These are phyloP conservation scores for Stenotaenia linearis DNA, from an alignment of 2,888 invertebrate genomes.

Conservation along the genomic window DNA sequence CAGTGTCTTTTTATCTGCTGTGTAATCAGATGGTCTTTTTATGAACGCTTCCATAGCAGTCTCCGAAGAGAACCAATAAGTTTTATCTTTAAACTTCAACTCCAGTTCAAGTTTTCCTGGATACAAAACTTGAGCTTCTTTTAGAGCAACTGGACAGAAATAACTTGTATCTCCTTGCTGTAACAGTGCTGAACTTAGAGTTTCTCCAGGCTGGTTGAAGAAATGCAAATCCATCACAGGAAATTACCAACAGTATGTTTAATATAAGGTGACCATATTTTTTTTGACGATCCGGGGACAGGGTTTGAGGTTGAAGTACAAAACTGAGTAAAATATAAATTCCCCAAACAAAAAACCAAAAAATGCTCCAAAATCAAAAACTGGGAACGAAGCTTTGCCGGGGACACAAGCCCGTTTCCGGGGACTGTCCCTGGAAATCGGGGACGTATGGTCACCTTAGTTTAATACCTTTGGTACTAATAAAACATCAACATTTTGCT, in stretches of 20 bases:
- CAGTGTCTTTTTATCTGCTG: background rate
- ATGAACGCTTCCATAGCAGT: background rate
- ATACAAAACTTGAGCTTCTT: background rate
- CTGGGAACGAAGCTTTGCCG: too few relatives aligned
- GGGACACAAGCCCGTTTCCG: too few relatives aligned
- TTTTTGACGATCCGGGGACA: too few relatives aligned
- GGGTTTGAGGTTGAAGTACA: too few relatives aligned
- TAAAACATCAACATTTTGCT: background rate
- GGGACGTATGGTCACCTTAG: too few relatives aligned
- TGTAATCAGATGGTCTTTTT: background rate
- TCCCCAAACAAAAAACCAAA: too few relatives aligned
- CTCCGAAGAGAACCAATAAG: background rate
- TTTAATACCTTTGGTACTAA: background rate
- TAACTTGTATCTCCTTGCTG: background rate
- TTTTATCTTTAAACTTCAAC: slow-evolving; percentile 7
- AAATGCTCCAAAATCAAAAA: too few relatives aligned
- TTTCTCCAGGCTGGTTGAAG: background rate
- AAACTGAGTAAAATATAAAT: too few relatives aligned
- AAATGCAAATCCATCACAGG: too few relatives aligned
- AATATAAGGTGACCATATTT: too few relatives aligned
- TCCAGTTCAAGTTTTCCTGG: background rate
- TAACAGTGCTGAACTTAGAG: background rate
- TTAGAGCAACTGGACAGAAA: slow-evolving; percentile 9
- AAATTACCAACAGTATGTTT: too few relatives aligned
- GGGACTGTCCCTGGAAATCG: too few relatives aligned